Evolutionary conservation across 37 sponge, comb jelly and placozoan genomes (phyloP).

Genomic region (Halisarca cf. caerulea): DNA sequence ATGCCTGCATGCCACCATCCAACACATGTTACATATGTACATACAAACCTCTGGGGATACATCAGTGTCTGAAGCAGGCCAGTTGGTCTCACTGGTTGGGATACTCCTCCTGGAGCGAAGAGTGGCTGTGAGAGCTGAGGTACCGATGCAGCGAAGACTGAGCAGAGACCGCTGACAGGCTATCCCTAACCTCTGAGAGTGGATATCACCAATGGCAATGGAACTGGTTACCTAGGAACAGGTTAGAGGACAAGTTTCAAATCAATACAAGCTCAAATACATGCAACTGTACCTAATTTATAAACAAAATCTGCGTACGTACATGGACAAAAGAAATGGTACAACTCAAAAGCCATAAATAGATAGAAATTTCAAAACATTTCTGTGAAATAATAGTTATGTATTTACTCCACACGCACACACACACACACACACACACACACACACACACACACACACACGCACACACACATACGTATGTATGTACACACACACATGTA

Average conservation of each 20-base stretch:
- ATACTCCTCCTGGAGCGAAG: not conserved
- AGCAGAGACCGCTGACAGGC: slow-evolving; percentile 24
- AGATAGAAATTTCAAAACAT: no score
- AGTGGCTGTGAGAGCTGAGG: not conserved
- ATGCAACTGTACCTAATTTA: no score
- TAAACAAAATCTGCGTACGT: no score
- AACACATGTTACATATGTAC: not conserved
- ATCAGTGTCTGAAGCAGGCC: not conserved
- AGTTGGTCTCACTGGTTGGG: not conserved
- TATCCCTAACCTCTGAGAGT: not conserved
- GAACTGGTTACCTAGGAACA: not conserved
- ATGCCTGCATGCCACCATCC: not conserved
- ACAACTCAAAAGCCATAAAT: no score
- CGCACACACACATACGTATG: no score
- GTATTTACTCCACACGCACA: slow-evolving; percentile 4
- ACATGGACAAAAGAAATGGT: no score
- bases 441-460: slow-evolving; percentile 2
- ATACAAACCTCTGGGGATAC: not conserved
- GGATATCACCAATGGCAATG: not conserved
- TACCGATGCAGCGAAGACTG: not conserved
- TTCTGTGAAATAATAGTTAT: no score
- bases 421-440: slow-evolving; percentile 1
- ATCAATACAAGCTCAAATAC: no score
- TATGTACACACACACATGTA: no score
- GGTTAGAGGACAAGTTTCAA: no score